phyloP scores from a whole-genome alignment of 2,888 invertebrate species.

The Pyrgus malvae region DNA sequence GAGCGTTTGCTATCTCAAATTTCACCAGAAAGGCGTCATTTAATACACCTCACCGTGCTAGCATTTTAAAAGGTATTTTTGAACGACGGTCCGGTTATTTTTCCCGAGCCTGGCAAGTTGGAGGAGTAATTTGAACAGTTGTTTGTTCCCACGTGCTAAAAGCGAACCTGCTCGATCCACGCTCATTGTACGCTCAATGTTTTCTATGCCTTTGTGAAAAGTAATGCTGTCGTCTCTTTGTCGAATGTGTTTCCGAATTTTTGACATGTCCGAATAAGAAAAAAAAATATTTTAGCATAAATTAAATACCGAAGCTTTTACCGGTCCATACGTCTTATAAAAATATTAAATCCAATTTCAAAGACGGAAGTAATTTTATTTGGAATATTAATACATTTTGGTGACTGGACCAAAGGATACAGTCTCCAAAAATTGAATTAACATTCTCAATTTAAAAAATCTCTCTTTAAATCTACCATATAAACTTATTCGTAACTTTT shows the following conservation, averaged over 20 bases:
- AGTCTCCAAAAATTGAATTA: no score
- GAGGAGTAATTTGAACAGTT: conserved; percentile 67
- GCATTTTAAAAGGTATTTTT: conserved; percentile 56
- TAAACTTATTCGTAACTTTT: no score
- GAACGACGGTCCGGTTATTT: conserved; percentile 49
- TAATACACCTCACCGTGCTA: conserved; percentile 23
- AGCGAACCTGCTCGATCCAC: conserved; percentile 35
- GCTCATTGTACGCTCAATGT: conserved; percentile 38
- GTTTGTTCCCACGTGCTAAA: conserved; percentile 61
- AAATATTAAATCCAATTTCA: no score
- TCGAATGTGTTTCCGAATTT: background rate
- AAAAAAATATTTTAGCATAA: no score
- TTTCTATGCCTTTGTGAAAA: conserved; percentile 44
- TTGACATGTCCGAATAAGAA: no score
- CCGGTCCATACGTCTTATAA: no score
- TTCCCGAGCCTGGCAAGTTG: conserved; percentile 45
- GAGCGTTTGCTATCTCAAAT: conserved; percentile 24
- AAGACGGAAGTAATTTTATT: no score
- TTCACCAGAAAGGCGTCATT: conserved; percentile 22
- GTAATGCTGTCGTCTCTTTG: conserved; percentile 34
- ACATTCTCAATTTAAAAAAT: no score
- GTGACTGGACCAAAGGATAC: no score
- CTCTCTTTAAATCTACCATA: no score
- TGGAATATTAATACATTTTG: no score
- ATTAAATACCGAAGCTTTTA: no score